phyloP scores from a whole-genome alignment of 1,140 invertebrate species.

The Drosophila littoralis region DNA sequence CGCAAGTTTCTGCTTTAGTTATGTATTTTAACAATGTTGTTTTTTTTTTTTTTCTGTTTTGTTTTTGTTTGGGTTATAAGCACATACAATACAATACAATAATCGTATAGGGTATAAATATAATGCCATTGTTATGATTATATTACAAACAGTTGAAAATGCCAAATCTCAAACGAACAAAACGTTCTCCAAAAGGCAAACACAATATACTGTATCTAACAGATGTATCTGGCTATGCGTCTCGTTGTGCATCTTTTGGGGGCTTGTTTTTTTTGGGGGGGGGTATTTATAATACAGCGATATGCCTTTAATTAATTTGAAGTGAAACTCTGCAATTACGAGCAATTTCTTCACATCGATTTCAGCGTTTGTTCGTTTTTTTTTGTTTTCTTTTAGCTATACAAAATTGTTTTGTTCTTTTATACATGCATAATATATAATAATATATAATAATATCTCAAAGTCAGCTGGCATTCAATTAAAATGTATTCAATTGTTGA shows the following conservation, averaged over 20 bases:
- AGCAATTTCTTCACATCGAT: conserved; percentile 51
- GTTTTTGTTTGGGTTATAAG: conserved; percentile 10
- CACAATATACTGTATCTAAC: conserved; percentile 7
- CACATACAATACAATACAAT: conserved; percentile 16
- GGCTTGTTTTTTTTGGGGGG: conserved; percentile 6
- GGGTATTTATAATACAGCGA: conserved; percentile 82
- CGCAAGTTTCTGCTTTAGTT: conserved; percentile 43
- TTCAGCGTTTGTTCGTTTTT: conserved; percentile 53
- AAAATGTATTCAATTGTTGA: conserved; percentile 2
- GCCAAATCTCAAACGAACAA: conserved; percentile 22
- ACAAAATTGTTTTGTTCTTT: conserved; percentile 19
- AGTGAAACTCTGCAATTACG: conserved; percentile 69
- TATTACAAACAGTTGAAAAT: conserved; percentile 44
- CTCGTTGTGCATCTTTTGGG: conserved; percentile 60
- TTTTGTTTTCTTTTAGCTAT: conserved; percentile 33
- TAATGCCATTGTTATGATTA: conserved; percentile 28
- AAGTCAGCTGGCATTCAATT: conserved; percentile 42
- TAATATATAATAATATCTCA: conserved; percentile 47
- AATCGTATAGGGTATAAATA: conserved; percentile 10
- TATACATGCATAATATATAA: conserved; percentile 41
- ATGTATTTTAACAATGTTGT: conserved; percentile 32
- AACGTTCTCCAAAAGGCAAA: conserved; percentile 27
- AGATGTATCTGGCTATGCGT: conserved; percentile 26
- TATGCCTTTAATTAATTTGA: conserved; percentile 76
- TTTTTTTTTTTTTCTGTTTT: not conserved